A percentile compares a stretch with the other conserved stretches of the same genome.
phyloP scores from a whole-genome alignment of 2,888 invertebrate species.

The Hyposoter dolosus region DNA sequence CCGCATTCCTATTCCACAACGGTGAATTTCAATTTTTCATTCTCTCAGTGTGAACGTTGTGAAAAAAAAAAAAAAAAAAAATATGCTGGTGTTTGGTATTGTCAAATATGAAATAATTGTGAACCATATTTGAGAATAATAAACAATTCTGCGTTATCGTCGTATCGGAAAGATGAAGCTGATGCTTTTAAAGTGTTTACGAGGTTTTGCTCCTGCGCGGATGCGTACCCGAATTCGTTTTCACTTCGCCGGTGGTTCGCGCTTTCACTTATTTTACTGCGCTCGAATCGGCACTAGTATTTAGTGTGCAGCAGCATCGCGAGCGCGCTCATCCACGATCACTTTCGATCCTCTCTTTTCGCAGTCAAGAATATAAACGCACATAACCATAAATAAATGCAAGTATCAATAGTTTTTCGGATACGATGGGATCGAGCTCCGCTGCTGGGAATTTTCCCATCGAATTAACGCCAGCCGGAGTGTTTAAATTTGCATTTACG shows the following conservation, averaged over 20 bases:
- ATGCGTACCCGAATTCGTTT: conserved; percentile 63
- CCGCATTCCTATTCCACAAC: too few relatives aligned
- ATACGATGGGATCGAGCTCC: background rate
- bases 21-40: too few relatives aligned
- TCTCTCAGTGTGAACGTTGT: too few relatives aligned
- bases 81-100: background rate
- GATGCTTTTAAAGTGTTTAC: conserved; percentile 8
- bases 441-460: background rate
- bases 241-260: conserved; percentile 52
- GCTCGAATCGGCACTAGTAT: conserved; percentile 48
- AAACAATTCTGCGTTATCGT: background rate
- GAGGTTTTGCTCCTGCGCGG: background rate
- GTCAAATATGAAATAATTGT: background rate
- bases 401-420: conserved; percentile 1
- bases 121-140: background rate
- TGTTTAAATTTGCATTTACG: background rate
- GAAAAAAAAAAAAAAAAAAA: too few relatives aligned
- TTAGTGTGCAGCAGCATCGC: conserved; percentile 16
- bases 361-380: background rate
- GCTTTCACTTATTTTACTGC: conserved; percentile 61
- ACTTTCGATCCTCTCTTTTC: conserved; percentile 40
- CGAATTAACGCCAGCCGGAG: background rate
- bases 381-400: background rate
- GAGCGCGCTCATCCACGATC: conserved; percentile 23
- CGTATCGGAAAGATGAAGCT: background rate